Percentiles rank a stretch among this genome's conserved stretches.
Conservation (phyloP, 2,888 invertebrate species). For the Acholoe squamosa region DNA sequence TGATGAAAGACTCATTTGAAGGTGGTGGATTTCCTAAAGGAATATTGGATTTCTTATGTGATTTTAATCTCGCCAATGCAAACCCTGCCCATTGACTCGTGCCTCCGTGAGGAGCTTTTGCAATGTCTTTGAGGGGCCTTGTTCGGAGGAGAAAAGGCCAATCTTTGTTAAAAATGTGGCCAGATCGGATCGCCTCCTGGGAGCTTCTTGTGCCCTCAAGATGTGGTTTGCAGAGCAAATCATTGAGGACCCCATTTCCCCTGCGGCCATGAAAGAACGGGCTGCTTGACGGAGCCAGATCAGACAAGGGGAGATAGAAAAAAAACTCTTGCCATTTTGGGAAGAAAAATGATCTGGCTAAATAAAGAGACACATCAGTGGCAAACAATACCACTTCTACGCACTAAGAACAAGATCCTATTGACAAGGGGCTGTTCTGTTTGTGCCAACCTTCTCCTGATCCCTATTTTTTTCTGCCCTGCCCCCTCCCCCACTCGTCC, state of each 20-base stretch:
- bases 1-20: constrained; percentile 24
- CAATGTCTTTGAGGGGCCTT: not conserved
- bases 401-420: constrained; percentile 52
- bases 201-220: not conserved
- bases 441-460: constrained; percentile 13
- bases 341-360: not conserved
- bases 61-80: not conserved
- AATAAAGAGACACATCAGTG: constrained; percentile 44
- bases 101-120: not conserved
- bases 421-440: constrained; percentile 22
- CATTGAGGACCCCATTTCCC: not conserved
- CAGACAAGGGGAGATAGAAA: not conserved
- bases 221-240: constrained; percentile 23
- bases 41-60: constrained; percentile 41
- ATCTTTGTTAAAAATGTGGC: constrained; percentile 11
- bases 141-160: not conserved
- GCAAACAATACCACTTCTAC: constrained; percentile 38
- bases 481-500: not conserved
- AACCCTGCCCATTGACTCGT: not conserved
- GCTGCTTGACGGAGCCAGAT: not conserved
- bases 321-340: not conserved
- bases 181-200: constrained; percentile 16
- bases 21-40: constrained; percentile 10
- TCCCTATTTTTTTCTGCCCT: constrained; percentile 3
- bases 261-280: not conserved